Evolutionary conservation across 2,797 vertebrate genomes (phyloP).

Genomic region (Sebastes alutus): DNA sequence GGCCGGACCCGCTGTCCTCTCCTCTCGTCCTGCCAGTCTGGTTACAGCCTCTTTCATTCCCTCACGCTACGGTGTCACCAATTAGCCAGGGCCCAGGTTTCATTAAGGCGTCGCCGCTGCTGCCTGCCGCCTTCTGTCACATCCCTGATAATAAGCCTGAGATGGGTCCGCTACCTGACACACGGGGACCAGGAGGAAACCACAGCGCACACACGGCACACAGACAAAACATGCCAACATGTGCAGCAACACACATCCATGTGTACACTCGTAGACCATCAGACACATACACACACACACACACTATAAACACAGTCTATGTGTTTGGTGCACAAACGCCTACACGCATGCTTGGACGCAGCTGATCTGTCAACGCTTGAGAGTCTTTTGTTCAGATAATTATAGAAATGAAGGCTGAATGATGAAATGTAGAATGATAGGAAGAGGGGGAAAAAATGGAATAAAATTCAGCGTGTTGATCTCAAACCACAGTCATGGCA

Average conservation of each 20-base stretch:
- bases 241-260: neutral
- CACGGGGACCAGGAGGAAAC: constrained; percentile 20
- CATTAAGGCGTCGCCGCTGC: constrained; percentile 85
- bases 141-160: constrained; percentile 82
- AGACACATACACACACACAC: neutral
- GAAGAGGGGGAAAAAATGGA: neutral
- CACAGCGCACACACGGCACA: neutral
- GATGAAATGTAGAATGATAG: constrained; percentile 49
- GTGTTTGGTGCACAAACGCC: constrained; percentile 49
- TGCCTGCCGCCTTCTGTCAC: constrained; percentile 68
- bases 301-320: constrained; percentile 14
- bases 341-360: constrained; percentile 42
- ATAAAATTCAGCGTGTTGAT: constrained; percentile 9
- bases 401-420: constrained; percentile 63
- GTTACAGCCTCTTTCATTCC: constrained; percentile 74
- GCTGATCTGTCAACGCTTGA: constrained; percentile 58
- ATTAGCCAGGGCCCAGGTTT: constrained; percentile 83
- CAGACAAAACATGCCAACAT: neutral
- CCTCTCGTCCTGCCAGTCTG: constrained; percentile 52
- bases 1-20: constrained; percentile 68
- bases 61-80: constrained; percentile 85
- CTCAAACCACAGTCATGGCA: constrained; percentile 17
- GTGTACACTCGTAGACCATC: neutral
- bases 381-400: constrained; percentile 69
- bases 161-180: constrained; percentile 59